Base-by-base conservation (phyloP, 2,113 vertebrate species). In the Panthera leo region DNA sequence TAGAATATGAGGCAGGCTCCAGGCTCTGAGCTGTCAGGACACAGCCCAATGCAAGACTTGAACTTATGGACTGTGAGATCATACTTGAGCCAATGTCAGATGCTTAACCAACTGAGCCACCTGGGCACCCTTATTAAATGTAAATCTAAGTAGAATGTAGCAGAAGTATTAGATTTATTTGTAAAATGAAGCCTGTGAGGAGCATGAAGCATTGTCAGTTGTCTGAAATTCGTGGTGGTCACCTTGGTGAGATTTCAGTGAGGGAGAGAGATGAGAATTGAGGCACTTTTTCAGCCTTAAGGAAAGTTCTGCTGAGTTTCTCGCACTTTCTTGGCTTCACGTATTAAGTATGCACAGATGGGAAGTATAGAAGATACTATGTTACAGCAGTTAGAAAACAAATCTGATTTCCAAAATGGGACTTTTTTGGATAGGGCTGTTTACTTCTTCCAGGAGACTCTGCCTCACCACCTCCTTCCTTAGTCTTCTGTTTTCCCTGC, bases 61-160 rank as follows among this genome's bases (percentile, higher is more conserved):
- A 61, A 61, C 58, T 3, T 23, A 61, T 7, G 7, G 58, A 61
- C 58, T 61, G 21, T 61, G 58, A 61, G 58, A 61, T 61, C 19
- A 58, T 58, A 58, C 5, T 18, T 67, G 65, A 29, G 29, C 10
- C 21, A 61, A 61, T 8, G 58, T 61, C 58, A 19, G 58, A 9
- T 23, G 58, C 58, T 61, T 61, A 61, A 21, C 19, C 21, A 3
- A 61, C 58, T 61, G 58, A 61, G 21, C 19, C 58, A 61, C 7
- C 58, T 18, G 8, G 58, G 58, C 58, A 23, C 19, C 19, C 19
- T 31, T 76, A 14, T 91, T 91, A 86, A 55, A 83, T 83, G 29
- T 15, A 92, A 85, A 90, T 76, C 34, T 45, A 96, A 61, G 58
- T 89, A 79, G 83, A 55, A 92, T 73, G 61, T 78, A 70, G 84